Conservation (phyloP, 1,140 invertebrate species). For the Drosophila baimaii region DNA sequence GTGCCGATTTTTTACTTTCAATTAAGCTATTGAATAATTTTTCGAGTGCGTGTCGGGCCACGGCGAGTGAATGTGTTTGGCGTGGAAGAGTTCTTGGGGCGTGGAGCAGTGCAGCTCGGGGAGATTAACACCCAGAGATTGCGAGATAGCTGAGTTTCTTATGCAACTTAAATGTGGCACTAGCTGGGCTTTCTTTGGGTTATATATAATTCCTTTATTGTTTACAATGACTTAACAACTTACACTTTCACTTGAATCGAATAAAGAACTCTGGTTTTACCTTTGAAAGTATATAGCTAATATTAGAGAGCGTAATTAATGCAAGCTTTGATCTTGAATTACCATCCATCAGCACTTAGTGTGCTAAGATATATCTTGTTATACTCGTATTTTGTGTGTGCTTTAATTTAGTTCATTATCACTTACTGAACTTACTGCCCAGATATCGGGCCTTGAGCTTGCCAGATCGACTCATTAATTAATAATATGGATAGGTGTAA, state of each 20-base stretch:
- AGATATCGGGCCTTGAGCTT: conserved; percentile 27
- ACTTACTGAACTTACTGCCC: conserved; percentile 13
- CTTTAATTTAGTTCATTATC: conserved; percentile 41
- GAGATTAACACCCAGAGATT: conserved; percentile 9
- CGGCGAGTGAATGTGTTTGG: conserved; percentile 58
- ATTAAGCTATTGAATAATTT: conserved; percentile 83
- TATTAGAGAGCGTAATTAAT: conserved; percentile 6
- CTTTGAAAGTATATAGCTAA: neutral
- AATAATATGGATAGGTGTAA: conserved; percentile 28
- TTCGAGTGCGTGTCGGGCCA: conserved; percentile 69
- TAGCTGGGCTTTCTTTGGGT: neutral
- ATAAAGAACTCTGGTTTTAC: neutral
- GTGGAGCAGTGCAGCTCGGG: conserved; percentile 1
- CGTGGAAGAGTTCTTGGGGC: conserved; percentile 47
- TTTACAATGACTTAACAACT: no score
- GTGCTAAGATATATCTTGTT: neutral
- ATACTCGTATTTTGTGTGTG: conserved; percentile 1
- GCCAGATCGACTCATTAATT: conserved; percentile 31
- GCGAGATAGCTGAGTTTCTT: conserved; percentile 6
- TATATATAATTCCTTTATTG: neutral
- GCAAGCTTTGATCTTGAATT: conserved; percentile 28
- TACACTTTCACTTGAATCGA: neutral
- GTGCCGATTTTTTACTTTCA: conserved; percentile 77
- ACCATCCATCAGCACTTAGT: neutral
- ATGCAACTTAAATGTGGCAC: neutral